Conservation (phyloP, 2,113 vertebrate species). For the Neotragus pygmaeus region DNA sequence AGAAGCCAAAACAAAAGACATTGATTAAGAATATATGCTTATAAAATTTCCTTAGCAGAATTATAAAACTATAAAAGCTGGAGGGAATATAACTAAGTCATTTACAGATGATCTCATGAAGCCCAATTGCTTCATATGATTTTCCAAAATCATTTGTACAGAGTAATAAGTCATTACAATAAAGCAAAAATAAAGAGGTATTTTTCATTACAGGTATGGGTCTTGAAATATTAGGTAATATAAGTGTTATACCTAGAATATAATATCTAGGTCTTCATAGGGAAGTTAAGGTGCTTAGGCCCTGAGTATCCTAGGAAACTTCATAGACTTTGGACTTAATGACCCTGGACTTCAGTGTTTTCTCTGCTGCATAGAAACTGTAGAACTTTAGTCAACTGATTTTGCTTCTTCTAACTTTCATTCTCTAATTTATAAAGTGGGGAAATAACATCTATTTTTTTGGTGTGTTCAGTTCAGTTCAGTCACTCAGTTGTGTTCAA, state of each 20-base stretch:
- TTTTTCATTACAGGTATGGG: not conserved
- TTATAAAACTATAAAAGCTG: not conserved
- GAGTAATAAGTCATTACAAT: not conserved
- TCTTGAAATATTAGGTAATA: not conserved
- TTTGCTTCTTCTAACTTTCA: not conserved
- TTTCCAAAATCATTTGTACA: not conserved
- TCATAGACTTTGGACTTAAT: not conserved
- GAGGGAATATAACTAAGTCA: not conserved
- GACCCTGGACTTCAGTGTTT: not conserved
- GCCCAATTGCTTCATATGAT: not conserved
- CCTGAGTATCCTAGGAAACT: not conserved
- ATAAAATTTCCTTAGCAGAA: not conserved
- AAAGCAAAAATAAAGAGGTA: not conserved
- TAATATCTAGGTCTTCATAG: not conserved
- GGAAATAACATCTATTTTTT: not conserved
- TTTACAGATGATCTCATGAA: not conserved
- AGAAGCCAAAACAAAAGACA: not conserved
- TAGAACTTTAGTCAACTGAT: not conserved
- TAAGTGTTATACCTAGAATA: not conserved
- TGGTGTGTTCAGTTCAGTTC: not conserved
- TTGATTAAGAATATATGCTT: not conserved
- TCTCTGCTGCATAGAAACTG: not conserved
- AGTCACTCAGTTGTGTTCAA: rapidly evolving
- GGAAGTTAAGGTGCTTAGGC: not conserved
- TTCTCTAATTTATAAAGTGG: not conserved